A percentile compares a stretch with the other conserved stretches of the same genome.
Evolutionary conservation across 2,888 invertebrate genomes (phyloP).

Genomic region (Eubasilissa splendida): DNA sequence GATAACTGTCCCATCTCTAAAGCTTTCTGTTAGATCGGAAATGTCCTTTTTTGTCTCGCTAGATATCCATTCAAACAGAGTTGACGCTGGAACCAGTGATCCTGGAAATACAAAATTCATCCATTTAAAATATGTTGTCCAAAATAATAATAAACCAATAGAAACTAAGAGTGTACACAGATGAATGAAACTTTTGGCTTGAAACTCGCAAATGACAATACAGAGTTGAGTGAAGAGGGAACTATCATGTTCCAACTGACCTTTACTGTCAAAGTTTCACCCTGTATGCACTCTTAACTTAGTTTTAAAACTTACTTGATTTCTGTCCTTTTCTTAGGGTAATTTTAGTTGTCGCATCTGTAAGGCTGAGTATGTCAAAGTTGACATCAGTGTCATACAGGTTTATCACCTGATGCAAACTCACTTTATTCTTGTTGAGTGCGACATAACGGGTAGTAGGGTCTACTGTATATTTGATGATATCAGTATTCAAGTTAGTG

Average conservation of each 20-base stretch:
- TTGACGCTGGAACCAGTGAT: conserved; percentile 81
- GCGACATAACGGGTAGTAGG: conserved; percentile 89
- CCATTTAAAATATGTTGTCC: background rate
- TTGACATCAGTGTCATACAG: conserved; percentile 80
- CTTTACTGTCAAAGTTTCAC: too few species aligned
- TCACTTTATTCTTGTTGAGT: conserved; percentile 82
- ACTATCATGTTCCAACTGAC: too few species aligned
- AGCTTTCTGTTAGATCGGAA: conserved; percentile 77
- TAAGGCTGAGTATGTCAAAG: conserved; percentile 61
- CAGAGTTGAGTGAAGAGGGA: too few species aligned
- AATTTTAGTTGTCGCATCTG: conserved; percentile 67
- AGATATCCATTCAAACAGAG: conserved; percentile 84
- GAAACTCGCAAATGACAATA: too few species aligned
- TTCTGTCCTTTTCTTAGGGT: conserved; percentile 60
- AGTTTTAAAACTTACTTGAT: background rate
- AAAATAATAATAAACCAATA: too few species aligned
- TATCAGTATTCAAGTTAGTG: conserved; percentile 94
- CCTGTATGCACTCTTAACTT: too few species aligned
- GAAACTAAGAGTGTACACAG: too few species aligned
- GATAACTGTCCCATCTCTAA: conserved; percentile 78
- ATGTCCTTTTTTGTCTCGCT: conserved; percentile 74
- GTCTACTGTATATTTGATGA: conserved; percentile 88
- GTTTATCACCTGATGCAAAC: conserved; percentile 82
- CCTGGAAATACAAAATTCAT: conserved; percentile 66
- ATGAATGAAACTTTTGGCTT: too few species aligned